These are phyloP conservation scores for Microchirus variegatus DNA, from an alignment of 2,797 vertebrate genomes.

Conservation along the genomic window DNA sequence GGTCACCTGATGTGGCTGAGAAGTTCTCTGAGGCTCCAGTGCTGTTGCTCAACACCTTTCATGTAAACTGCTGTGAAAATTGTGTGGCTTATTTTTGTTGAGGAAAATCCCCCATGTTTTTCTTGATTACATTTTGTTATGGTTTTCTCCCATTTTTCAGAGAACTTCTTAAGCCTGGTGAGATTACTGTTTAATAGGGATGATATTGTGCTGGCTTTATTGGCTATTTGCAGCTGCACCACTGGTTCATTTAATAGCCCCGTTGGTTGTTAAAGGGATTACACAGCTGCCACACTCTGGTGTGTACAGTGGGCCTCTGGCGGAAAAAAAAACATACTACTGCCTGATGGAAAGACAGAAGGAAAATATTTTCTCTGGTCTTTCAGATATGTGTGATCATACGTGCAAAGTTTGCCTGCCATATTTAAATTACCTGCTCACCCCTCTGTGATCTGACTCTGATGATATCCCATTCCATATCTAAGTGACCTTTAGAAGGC, in stretches of 20 bases:
- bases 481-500: constrained; percentile 83
- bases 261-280: constrained; percentile 80
- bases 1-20: constrained; percentile 69
- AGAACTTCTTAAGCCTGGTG: constrained; percentile 75
- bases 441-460: constrained; percentile 69
- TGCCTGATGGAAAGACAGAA: constrained; percentile 41
- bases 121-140: constrained; percentile 82
- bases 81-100: constrained; percentile 71
- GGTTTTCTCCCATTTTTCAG: constrained; percentile 75
- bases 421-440: constrained; percentile 71
- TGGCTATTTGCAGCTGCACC: constrained; percentile 82
- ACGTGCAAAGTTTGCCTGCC: constrained; percentile 73
- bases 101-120: constrained; percentile 79
- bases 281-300: constrained; percentile 79
- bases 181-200: constrained; percentile 82
- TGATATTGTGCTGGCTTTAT: constrained; percentile 83
- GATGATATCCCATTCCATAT: constrained; percentile 82
- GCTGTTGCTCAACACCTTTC: constrained; percentile 68
- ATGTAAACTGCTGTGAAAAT: constrained; percentile 74
- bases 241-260: constrained; percentile 78
- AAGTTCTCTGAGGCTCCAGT: constrained; percentile 66
- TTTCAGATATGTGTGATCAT: constrained; percentile 65
- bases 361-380: constrained; percentile 59
- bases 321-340: constrained; percentile 44
- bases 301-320: constrained; percentile 71